phyloP scores from a whole-genome alignment of 2,797 vertebrate genomes.

The Malurus leucopterus region DNA sequence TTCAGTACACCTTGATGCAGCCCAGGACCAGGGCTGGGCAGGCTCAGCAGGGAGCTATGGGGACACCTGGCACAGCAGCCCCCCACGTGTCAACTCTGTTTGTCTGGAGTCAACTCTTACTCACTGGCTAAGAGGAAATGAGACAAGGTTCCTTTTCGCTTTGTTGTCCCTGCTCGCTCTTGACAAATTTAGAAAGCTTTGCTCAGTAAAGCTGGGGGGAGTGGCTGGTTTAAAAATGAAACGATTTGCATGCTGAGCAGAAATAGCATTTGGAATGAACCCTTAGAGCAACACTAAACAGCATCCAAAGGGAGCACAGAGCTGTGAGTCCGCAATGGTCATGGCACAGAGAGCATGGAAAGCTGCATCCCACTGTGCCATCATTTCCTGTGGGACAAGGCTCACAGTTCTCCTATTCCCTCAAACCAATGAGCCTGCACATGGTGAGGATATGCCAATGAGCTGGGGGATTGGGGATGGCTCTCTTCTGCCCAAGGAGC shows the following conservation, averaged over 20 bases:
- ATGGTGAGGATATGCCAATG: neutral
- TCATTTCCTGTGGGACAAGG: rapidly evolving
- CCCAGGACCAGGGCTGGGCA: neutral
- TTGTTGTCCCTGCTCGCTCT: neutral
- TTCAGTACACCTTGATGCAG: neutral
- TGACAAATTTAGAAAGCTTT: neutral
- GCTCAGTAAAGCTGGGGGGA: neutral
- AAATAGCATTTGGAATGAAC: neutral
- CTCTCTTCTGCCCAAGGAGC: rapidly evolving
- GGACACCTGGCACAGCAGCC: neutral
- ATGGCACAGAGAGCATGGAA: neutral
- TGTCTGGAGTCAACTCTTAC: neutral
- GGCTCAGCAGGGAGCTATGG: rapidly evolving
- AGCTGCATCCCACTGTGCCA: rapidly evolving
- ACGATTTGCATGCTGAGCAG: neutral
- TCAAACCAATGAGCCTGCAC: rapidly evolving
- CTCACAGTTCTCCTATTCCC: neutral
- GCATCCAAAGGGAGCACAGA: neutral
- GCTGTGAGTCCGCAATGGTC: rapidly evolving
- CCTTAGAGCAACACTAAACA: neutral
- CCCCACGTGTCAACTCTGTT: neutral
- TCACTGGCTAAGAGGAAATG: neutral
- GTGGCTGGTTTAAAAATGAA: neutral
- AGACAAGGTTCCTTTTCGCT: neutral
- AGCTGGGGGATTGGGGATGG: rapidly evolving